Evolutionary conservation across 2,888 invertebrate species (phyloP).

Genomic region (Pseudeuparius sepicola): DNA sequence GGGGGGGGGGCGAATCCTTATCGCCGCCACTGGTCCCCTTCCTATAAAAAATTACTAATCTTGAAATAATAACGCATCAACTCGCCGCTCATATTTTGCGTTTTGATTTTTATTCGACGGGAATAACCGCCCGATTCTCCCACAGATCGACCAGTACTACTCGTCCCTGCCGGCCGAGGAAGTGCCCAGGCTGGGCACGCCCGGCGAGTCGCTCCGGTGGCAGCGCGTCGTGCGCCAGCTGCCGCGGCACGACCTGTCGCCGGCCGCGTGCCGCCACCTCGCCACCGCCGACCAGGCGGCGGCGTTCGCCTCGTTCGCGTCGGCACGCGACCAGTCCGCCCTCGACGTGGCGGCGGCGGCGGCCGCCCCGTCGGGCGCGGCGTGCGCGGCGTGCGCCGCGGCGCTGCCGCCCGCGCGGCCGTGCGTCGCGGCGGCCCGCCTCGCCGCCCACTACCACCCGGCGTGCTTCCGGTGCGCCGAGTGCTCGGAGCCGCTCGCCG

Average conservation of each 20-base stretch:
- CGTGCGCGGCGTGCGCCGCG: conserved; percentile 76
- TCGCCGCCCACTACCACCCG: conserved; percentile 57
- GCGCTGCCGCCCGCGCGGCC: conserved; percentile 70
- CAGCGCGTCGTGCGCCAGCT: conserved; percentile 79
- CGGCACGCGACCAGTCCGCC: conserved; percentile 89
- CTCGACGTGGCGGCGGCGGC: conserved; percentile 72
- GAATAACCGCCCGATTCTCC: conserved; percentile 5
- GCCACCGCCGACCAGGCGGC: conserved; percentile 64
- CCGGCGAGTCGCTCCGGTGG: conserved; percentile 71
- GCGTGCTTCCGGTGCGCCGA: conserved; percentile 76
- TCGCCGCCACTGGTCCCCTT: too few relatives aligned
- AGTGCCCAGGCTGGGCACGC: conserved; percentile 50
- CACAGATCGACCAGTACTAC: conserved; percentile 86
- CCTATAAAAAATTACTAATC: too few relatives aligned
- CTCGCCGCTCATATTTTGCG: conserved; percentile 1
- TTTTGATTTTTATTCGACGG: too few relatives aligned
- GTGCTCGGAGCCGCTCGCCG: conserved; percentile 88
- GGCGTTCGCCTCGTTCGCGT: conserved; percentile 62
- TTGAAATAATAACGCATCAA: too few relatives aligned
- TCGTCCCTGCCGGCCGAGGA: conserved; percentile 75
- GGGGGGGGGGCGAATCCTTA: too few relatives aligned
- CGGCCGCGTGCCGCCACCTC: conserved; percentile 81
- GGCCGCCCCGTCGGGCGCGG: conserved; percentile 39
- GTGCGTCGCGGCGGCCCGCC: conserved; percentile 49
- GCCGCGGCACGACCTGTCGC: conserved; percentile 88